A percentile compares a stretch with the other conserved stretches of the same genome.
These are phyloP conservation scores for Euplagia quadripunctaria DNA, from an alignment of 2,888 invertebrate species.

Conservation along the genomic window DNA sequence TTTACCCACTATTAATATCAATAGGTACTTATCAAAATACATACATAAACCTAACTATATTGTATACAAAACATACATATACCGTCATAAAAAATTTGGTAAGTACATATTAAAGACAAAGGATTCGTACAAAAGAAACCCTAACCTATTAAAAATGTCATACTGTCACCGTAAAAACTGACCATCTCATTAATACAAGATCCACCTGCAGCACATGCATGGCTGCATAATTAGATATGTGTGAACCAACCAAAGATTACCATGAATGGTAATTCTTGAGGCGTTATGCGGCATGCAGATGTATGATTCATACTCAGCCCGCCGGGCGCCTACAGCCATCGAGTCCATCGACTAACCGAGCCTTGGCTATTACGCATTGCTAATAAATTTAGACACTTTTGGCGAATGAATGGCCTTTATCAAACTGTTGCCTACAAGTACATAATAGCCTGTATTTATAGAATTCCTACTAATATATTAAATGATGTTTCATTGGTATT, in stretches of 20 bases:
- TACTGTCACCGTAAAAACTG: slow-evolving; percentile 9
- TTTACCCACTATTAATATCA: too few species aligned
- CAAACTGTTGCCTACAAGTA: slow-evolving; percentile 35
- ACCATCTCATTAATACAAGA: slow-evolving; percentile 11
- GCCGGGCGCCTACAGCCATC: slow-evolving; percentile 55
- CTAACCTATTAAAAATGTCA: not conserved
- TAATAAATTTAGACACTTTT: slow-evolving; percentile 52
- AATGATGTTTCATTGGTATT: slow-evolving; percentile 37
- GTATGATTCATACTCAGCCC: slow-evolving; percentile 58
- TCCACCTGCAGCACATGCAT: slow-evolving; percentile 34
- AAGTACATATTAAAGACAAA: not conserved
- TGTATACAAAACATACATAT: too few species aligned
- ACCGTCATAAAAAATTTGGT: too few species aligned
- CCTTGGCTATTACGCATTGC: slow-evolving; percentile 46
- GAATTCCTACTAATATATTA: slow-evolving; percentile 33
- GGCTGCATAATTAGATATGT: slow-evolving; percentile 25
- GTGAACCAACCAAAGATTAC: slow-evolving; percentile 46
- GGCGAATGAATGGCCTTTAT: slow-evolving; percentile 46
- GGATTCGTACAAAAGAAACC: not conserved
- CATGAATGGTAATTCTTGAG: slow-evolving; percentile 55
- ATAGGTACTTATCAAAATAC: too few species aligned
- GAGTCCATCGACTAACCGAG: slow-evolving; percentile 31
- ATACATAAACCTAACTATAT: too few species aligned
- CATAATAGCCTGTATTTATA: slow-evolving; percentile 48
- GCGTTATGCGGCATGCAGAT: slow-evolving; percentile 38